Conservation (phyloP, 2,113 vertebrate species). For the Butorides virescens region DNA sequence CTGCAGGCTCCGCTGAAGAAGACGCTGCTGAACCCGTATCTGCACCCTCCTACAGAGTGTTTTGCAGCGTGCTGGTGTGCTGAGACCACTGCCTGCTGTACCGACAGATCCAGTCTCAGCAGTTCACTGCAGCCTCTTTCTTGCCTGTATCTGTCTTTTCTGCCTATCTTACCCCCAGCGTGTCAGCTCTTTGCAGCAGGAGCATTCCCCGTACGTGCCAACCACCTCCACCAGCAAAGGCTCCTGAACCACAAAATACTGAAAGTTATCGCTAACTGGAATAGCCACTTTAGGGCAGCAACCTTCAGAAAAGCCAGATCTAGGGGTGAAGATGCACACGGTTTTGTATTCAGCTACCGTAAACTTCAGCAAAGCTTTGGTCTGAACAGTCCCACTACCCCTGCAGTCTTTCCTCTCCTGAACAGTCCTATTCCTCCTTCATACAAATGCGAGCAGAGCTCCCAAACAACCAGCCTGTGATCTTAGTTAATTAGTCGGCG, state of each 20-base stretch:
- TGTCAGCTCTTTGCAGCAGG: background rate
- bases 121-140: background rate
- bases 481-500: background rate
- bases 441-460: background rate
- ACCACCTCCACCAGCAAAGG: background rate
- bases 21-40: background rate
- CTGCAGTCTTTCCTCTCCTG: background rate
- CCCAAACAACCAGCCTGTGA: background rate
- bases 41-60: too few relatives aligned
- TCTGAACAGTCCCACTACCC: background rate
- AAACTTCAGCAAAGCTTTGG: background rate
- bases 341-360: background rate
- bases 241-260: background rate
- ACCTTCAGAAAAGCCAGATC: background rate
- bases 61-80: background rate
- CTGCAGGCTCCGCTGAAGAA: background rate
- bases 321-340: background rate
- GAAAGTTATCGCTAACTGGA: background rate
- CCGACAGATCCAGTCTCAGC: background rate
- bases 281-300: background rate
- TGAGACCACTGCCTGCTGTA: background rate
- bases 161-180: background rate
- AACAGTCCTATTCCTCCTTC: background rate
- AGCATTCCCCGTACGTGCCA: background rate
- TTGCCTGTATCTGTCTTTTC: background rate